Evolutionary conservation across 2,113 vertebrate species (phyloP).

Genomic region (Phaetusa simplex): DNA sequence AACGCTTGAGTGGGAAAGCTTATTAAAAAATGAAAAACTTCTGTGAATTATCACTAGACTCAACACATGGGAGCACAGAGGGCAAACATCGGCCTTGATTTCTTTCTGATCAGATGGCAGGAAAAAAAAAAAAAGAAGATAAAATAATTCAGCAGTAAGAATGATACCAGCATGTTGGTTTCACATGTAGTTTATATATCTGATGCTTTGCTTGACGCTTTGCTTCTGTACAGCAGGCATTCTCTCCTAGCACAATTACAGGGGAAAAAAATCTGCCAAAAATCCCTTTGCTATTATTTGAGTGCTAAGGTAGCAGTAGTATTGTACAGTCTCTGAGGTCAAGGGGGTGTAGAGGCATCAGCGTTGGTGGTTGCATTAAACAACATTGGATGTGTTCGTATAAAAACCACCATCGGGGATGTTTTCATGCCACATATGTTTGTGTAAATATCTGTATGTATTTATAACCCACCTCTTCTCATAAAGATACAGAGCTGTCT

Average conservation of each 20-base stretch:
- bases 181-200: background rate
- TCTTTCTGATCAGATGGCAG: background rate
- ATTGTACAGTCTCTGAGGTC: background rate
- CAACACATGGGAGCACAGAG: background rate
- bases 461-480: slow-evolving; percentile 16
- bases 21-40: background rate
- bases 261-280: background rate
- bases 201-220: background rate
- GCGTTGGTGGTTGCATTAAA: background rate
- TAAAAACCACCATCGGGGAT: background rate
- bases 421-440: background rate
- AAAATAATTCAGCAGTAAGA: background rate
- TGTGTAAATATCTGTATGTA: slow-evolving; percentile 13
- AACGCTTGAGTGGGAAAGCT: background rate
- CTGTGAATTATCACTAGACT: background rate
- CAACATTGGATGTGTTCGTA: background rate
- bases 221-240: background rate
- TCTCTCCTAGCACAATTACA: background rate
- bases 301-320: background rate
- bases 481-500: slow-evolving; percentile 12
- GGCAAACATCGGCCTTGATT: background rate
- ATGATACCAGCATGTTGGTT: background rate
- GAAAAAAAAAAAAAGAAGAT: rapidly evolving
- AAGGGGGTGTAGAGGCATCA: background rate
- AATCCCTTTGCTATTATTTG: background rate